phyloP scores from a whole-genome alignment of 2,113 vertebrate genomes.

The Hippocampus zosterae region DNA sequence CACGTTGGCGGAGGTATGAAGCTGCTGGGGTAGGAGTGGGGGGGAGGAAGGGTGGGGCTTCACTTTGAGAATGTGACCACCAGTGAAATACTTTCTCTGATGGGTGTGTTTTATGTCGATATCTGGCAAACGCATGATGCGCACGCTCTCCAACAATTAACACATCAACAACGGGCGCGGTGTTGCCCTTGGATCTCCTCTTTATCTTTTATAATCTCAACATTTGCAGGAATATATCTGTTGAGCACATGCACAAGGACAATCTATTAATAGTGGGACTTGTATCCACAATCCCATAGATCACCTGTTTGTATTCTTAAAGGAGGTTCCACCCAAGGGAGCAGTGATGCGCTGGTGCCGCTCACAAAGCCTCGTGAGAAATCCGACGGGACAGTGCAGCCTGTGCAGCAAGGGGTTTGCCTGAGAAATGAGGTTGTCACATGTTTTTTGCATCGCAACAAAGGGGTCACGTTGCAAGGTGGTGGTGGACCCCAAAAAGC shows the following conservation, averaged over 20 bases:
- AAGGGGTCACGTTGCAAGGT: too few relatives aligned
- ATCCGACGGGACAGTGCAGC: neutral
- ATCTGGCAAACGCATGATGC: conserved; percentile 23
- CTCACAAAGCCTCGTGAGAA: conserved; percentile 20
- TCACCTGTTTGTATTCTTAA: conserved; percentile 17
- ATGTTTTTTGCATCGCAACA: conserved; percentile 10
- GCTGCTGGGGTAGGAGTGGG: neutral
- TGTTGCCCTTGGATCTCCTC: neutral
- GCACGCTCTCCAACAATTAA: conserved; percentile 13
- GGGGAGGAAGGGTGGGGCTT: conserved; percentile 5
- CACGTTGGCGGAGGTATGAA: conserved; percentile 25
- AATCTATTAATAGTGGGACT: conserved; percentile 9
- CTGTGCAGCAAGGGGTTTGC: neutral
- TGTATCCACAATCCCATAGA: conserved; percentile 10
- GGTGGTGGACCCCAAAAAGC: too few relatives aligned
- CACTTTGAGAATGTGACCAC: conserved; percentile 26
- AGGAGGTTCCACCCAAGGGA: conserved; percentile 7
- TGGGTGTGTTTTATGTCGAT: conserved; percentile 23
- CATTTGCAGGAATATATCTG: conserved; percentile 2
- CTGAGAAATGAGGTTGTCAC: conserved; percentile 16
- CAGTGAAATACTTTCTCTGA: conserved; percentile 10
- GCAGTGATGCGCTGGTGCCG: conserved; percentile 4
- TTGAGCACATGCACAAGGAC: neutral
- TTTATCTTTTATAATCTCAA: neutral
- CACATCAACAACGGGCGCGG: neutral